A percentile compares a stretch with the other conserved stretches of the same genome.
These are phyloP conservation scores for Myotis brandtii DNA, from an alignment of 2,113 vertebrate genomes.

Conservation along the genomic window DNA sequence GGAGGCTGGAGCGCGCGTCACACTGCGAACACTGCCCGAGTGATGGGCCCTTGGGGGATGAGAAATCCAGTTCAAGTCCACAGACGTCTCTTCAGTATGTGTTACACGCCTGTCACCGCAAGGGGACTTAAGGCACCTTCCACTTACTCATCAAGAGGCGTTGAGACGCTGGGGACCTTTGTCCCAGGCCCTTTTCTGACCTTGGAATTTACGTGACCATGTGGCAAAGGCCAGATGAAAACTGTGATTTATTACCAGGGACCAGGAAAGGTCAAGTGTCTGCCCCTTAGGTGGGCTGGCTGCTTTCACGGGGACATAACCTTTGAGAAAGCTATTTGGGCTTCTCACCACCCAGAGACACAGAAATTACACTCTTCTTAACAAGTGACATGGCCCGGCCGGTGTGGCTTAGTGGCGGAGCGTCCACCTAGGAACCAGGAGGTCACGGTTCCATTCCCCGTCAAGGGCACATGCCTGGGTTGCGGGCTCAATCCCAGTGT, in stretches of 20 bases:
- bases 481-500: no score
- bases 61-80: not conserved
- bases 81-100: no score
- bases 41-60: not conserved
- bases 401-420: no score
- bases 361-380: not conserved
- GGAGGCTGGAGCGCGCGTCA: not conserved
- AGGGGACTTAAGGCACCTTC: not conserved
- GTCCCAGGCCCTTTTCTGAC: not conserved
- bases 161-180: not conserved
- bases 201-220: not conserved
- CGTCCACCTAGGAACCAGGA: no score
- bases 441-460: no score
- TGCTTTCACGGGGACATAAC: not conserved
- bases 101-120: no score
- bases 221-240: not conserved
- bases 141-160: not conserved
- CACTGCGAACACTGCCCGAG: not conserved
- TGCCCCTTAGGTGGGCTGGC: not conserved
- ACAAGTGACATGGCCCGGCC: not conserved
- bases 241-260: not conserved
- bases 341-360: not conserved
- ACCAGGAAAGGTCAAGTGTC: not conserved
- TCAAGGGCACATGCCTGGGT: no score
- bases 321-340: not conserved